Percentiles rank a stretch among this genome's conserved stretches.
Conservation (phyloP, 2,113 vertebrate species). For the Scortum barcoo region DNA sequence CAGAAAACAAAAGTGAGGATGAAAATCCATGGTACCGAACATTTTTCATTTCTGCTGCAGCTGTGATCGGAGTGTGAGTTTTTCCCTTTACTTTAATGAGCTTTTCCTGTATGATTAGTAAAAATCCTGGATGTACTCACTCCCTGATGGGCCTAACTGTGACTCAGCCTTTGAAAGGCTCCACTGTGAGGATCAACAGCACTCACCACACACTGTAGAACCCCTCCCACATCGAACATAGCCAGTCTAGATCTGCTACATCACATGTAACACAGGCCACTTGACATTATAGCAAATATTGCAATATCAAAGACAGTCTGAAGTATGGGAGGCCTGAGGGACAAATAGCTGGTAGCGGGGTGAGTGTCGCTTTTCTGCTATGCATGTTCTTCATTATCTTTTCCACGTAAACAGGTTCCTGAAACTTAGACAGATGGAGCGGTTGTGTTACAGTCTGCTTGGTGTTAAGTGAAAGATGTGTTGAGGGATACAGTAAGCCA, state of each 20-base stretch:
- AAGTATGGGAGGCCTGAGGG: conserved; percentile 16
- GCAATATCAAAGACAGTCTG: conserved; percentile 15
- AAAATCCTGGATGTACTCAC: conserved; percentile 49
- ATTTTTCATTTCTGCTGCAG: conserved; percentile 63
- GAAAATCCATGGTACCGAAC: conserved; percentile 42
- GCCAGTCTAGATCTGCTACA: conserved; percentile 27
- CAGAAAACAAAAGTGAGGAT: conserved; percentile 59
- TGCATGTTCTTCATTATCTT: conserved; percentile 60
- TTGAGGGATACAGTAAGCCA: conserved; percentile 72
- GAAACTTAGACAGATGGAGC: conserved; percentile 64
- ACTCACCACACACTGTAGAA: conserved; percentile 46
- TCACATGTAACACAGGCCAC: conserved; percentile 14
- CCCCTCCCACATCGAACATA: conserved; percentile 45
- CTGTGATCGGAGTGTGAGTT: conserved; percentile 32
- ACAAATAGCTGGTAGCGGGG: conserved; percentile 33
- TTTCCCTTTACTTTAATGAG: conserved; percentile 60
- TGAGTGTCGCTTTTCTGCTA: conserved; percentile 21
- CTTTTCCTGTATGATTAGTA: conserved; percentile 66
- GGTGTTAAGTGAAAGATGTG: conserved; percentile 74
- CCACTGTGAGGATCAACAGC: conserved; percentile 59
- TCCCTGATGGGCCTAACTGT: conserved; percentile 48
- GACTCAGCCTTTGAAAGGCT: conserved; percentile 59
- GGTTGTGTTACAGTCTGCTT: conserved; percentile 69
- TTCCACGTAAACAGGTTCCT: conserved; percentile 68
- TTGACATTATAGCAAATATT: conserved; percentile 5